Evolutionary conservation across 2,113 vertebrate species (phyloP).

Genomic region (Coturnix japonica): DNA sequence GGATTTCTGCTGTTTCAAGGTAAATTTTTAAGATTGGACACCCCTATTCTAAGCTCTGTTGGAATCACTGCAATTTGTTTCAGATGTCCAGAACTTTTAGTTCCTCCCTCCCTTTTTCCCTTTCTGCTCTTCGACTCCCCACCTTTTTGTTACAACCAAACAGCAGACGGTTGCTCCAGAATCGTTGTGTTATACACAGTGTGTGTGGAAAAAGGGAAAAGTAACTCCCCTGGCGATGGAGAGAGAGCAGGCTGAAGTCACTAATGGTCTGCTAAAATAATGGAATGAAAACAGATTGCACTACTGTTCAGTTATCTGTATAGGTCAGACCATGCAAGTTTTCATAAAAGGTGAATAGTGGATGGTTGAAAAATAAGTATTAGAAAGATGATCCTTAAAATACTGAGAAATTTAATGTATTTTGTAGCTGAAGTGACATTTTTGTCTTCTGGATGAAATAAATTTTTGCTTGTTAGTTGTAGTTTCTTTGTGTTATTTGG

Average conservation of each 20-base stretch:
- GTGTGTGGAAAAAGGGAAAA: neutral
- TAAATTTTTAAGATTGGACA: neutral
- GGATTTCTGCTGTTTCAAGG: neutral
- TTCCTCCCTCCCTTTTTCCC: neutral
- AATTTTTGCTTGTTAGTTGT: neutral
- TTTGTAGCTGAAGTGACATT: neutral
- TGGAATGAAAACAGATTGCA: neutral
- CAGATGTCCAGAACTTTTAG: neutral
- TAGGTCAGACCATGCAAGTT: neutral
- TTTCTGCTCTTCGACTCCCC: neutral
- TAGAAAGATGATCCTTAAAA: neutral
- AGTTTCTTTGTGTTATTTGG: neutral
- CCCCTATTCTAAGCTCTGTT: neutral
- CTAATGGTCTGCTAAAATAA: neutral
- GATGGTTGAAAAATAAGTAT: neutral
- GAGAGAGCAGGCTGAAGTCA: neutral
- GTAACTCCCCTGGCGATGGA: neutral
- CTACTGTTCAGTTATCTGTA: neutral
- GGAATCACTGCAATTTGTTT: neutral
- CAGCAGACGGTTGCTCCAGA: neutral
- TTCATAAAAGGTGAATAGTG: neutral
- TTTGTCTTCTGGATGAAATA: neutral
- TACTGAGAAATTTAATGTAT: neutral
- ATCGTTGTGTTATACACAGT: rapidly evolving
- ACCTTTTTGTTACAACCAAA: neutral